phyloP scores from a whole-genome alignment of 1,140 invertebrate species.

The Zaprionus gabonicus region DNA sequence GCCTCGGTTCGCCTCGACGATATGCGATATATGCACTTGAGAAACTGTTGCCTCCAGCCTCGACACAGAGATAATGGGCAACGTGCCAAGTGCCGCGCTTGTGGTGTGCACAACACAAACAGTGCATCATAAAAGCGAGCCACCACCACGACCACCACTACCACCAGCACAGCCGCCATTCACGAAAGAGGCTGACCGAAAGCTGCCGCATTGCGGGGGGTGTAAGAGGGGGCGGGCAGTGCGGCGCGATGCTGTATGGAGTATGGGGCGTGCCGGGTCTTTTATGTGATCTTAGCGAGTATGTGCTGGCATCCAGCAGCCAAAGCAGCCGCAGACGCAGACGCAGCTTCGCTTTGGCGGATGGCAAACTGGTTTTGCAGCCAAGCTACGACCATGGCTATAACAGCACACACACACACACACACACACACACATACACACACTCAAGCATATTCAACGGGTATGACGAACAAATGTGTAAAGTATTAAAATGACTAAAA shows the following conservation, averaged over 20 bases:
- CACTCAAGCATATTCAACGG: slow-evolving; percentile 44
- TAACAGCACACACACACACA: slow-evolving; percentile 47
- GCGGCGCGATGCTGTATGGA: background rate
- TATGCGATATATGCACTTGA: slow-evolving; percentile 76
- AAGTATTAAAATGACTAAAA: slow-evolving; percentile 72
- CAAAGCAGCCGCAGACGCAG: slow-evolving; percentile 35
- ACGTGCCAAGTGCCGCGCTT: slow-evolving; percentile 73
- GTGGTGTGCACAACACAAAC: slow-evolving; percentile 63
- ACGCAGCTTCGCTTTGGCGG: slow-evolving; percentile 72
- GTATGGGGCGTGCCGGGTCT: slow-evolving; percentile 75
- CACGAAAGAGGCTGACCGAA: slow-evolving; percentile 59
- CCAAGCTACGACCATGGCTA: slow-evolving; percentile 55
- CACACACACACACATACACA: slow-evolving; percentile 27
- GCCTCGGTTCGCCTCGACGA: background rate
- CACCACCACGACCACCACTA: slow-evolving; percentile 49
- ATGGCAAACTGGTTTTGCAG: slow-evolving; percentile 74
- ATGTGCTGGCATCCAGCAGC: slow-evolving; percentile 77
- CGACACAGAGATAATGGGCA: slow-evolving; percentile 71
- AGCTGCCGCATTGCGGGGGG: background rate
- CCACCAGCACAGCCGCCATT: slow-evolving; percentile 44
- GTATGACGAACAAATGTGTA: slow-evolving; percentile 83
- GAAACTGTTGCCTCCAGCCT: slow-evolving; percentile 58
- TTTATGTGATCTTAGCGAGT: slow-evolving; percentile 77
- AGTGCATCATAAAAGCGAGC: slow-evolving; percentile 77
- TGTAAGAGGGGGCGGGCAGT: background rate